phyloP scores from a whole-genome alignment of 2,888 invertebrate species.

The Stictocephala bisonia region DNA sequence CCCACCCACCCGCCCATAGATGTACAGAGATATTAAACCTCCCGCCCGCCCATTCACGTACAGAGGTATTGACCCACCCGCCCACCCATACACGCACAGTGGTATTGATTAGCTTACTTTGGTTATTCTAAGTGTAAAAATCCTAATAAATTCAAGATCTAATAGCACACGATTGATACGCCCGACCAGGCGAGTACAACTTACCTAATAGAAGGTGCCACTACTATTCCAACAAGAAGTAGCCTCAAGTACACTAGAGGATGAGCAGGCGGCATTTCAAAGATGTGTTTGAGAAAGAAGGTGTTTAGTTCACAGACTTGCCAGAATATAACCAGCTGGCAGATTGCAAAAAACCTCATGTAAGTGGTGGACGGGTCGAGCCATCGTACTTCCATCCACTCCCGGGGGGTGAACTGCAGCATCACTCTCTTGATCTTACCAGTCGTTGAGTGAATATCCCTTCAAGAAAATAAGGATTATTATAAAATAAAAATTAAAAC shows the following conservation, averaged over 20 bases:
- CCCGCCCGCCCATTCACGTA: no score
- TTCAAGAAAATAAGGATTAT: slow-evolving; percentile 64
- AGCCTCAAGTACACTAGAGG: slow-evolving; percentile 90
- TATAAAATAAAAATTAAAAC: no score
- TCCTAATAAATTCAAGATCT: no score
- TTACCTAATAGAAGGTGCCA: slow-evolving; percentile 96
- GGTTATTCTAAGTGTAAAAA: no score
- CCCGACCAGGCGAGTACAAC: no score
- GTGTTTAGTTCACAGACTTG: slow-evolving; percentile 98
- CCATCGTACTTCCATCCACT: slow-evolving; percentile 97
- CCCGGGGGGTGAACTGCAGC: slow-evolving; percentile 97
- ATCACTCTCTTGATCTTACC: slow-evolving; percentile 97
- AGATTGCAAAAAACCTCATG: slow-evolving; percentile 94
- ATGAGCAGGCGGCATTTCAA: slow-evolving; percentile 97
- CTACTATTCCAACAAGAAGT: slow-evolving; percentile 91
- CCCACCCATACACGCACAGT: no score
- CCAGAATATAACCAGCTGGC: slow-evolving; percentile 97
- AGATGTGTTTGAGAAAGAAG: slow-evolving; percentile 98
- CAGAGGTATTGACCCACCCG: no score
- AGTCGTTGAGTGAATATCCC: slow-evolving; percentile 94
- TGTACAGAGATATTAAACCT: no score
- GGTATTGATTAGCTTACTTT: no score
- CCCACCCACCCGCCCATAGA: no score
- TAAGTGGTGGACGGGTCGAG: slow-evolving; percentile 95
- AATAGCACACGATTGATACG: no score